phyloP scores from a whole-genome alignment of 2,113 vertebrate genomes.

The Plecturocebus donacophilus region DNA sequence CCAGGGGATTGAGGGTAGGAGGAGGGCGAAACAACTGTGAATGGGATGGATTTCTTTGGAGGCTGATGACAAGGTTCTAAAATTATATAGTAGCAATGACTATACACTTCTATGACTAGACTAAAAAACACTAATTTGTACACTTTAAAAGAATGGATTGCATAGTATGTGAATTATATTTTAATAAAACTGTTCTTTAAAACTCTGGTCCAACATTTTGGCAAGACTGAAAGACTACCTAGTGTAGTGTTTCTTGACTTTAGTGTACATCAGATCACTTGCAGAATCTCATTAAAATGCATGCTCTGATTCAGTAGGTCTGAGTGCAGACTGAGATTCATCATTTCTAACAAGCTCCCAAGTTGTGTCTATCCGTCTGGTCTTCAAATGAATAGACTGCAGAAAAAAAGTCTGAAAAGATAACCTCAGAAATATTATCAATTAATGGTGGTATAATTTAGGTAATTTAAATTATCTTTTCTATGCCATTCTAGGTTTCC shows the following conservation, averaged over 20 bases:
- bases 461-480: neutral
- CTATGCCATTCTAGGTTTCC: neutral
- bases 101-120: neutral
- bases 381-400: neutral
- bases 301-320: neutral
- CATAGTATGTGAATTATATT: neutral
- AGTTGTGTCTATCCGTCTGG: neutral
- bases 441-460: constrained; percentile 10
- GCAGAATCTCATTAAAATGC: neutral
- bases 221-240: neutral
- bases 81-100: neutral
- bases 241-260: neutral
- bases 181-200: constrained; percentile 23
- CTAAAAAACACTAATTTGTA: neutral
- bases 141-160: neutral
- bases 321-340: neutral
- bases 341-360: neutral
- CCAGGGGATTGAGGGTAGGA: neutral
- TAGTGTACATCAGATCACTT: neutral
- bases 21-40: neutral
- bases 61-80: neutral
- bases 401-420: neutral
- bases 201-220: neutral
- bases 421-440: neutral
- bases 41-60: neutral